Evolutionary conservation across 2,113 vertebrate species (phyloP).

Genomic region (Coturnix japonica): DNA sequence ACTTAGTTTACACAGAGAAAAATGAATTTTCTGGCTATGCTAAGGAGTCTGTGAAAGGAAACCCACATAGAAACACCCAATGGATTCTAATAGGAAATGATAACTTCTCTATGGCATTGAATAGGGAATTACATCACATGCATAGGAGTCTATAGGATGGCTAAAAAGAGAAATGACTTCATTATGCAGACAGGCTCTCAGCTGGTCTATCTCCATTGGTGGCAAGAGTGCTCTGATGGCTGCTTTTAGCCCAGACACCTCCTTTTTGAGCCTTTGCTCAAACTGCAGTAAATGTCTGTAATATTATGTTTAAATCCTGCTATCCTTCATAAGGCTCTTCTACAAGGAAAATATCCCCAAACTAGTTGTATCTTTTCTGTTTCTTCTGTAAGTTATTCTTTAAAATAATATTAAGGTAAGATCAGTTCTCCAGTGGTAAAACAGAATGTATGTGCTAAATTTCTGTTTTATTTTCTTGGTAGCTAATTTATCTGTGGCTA

Average conservation of each 20-base stretch:
- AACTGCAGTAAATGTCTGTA: neutral
- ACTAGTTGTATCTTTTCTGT: neutral
- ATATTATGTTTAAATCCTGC: neutral
- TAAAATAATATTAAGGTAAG: neutral
- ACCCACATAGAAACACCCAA: neutral
- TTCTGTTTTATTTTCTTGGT: neutral
- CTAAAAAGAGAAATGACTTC: slow-evolving; percentile 20
- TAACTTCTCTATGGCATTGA: neutral
- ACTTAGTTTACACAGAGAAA: neutral
- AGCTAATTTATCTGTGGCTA: neutral
- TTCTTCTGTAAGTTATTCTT: neutral
- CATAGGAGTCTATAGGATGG: neutral
- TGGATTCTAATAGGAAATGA: slow-evolving; percentile 11
- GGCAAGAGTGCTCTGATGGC: neutral
- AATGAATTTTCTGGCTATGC: neutral
- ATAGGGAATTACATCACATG: slow-evolving; percentile 5
- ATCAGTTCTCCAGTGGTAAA: neutral
- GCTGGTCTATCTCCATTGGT: neutral
- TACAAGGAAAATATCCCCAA: neutral
- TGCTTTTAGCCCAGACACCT: neutral
- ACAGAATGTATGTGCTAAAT: neutral
- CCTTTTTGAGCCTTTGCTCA: neutral
- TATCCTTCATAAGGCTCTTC: neutral
- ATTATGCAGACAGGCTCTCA: neutral
- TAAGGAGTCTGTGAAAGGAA: slow-evolving; percentile 6